Evolutionary conservation across 1,140 invertebrate species (phyloP).

Genomic region (Anagrus nilaparvatae): DNA sequence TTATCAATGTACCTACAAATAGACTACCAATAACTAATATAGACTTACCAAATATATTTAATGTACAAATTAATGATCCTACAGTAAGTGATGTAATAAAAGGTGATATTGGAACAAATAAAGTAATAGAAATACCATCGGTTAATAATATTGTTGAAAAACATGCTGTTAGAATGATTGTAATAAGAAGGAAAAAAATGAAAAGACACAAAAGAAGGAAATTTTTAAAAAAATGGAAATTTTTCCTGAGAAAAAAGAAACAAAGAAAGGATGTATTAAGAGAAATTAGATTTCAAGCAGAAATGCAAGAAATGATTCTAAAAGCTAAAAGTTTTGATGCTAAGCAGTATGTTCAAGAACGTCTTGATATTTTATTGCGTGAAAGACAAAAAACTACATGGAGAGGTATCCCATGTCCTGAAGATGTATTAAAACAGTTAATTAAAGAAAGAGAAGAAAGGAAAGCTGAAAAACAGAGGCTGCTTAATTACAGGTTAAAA

Average conservation of each 20-base stretch:
- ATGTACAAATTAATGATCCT: constrained; percentile 17
- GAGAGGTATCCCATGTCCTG: constrained; percentile 54
- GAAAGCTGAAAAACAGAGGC: constrained; percentile 11
- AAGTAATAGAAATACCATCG: constrained; percentile 28
- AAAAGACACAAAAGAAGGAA: constrained; percentile 76
- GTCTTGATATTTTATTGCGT: constrained; percentile 51
- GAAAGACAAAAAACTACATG: constrained; percentile 50
- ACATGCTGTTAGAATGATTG: constrained; percentile 61
- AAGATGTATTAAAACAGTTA: constrained; percentile 49
- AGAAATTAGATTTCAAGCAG: constrained; percentile 66
- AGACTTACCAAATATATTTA: constrained; percentile 17
- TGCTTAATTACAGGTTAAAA: constrained; percentile 11
- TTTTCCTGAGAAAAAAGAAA: constrained; percentile 58
- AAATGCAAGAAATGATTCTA: constrained; percentile 56
- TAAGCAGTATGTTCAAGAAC: constrained; percentile 55
- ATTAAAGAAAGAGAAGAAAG: constrained; percentile 24
- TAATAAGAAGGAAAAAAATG: constrained; percentile 74
- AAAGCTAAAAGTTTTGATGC: constrained; percentile 66
- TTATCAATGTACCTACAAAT: constrained; percentile 18
- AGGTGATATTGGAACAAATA: constrained; percentile 19
- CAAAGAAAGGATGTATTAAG: constrained; percentile 57
- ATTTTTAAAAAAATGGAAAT: constrained; percentile 65
- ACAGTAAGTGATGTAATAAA: constrained; percentile 20
- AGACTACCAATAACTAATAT: constrained; percentile 13
- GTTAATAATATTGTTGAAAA: constrained; percentile 39